These are phyloP conservation scores for Ellobius talpinus DNA, from an alignment of 2,113 vertebrate species.

Conservation along the genomic window DNA sequence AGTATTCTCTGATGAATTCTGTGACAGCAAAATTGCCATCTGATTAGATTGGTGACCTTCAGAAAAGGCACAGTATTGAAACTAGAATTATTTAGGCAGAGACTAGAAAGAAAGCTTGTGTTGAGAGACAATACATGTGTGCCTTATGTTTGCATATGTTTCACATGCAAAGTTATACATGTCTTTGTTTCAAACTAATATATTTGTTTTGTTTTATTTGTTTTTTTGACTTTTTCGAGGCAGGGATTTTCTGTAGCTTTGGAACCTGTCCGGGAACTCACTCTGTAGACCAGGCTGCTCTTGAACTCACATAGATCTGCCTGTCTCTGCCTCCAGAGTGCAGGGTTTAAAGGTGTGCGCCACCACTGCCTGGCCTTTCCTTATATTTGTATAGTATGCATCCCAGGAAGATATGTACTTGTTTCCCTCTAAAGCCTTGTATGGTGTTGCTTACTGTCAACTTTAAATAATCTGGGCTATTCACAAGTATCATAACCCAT, in stretches of 20 bases:
- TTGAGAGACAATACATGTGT: neutral
- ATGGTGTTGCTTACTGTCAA: neutral
- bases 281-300: no score
- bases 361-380: neutral
- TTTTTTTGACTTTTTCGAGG: no score
- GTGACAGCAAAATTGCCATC: neutral
- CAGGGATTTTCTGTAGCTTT: no score
- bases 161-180: neutral
- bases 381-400: neutral
- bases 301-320: no score
- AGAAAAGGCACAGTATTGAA: neutral
- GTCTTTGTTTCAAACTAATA: constrained; percentile 13
- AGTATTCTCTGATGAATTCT: neutral
- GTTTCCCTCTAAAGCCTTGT: neutral
- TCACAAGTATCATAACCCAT: neutral
- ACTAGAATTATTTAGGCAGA: constrained; percentile 18
- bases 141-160: neutral
- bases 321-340: no score
- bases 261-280: no score
- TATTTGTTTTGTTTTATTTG: no score
- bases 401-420: neutral
- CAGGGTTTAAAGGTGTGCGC: no score
- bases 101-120: neutral
- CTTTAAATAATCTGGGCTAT: neutral
- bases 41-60: constrained; percentile 9